Evolutionary conservation across 2,888 invertebrate species (phyloP).

Genomic region (Campoplex nolae): DNA sequence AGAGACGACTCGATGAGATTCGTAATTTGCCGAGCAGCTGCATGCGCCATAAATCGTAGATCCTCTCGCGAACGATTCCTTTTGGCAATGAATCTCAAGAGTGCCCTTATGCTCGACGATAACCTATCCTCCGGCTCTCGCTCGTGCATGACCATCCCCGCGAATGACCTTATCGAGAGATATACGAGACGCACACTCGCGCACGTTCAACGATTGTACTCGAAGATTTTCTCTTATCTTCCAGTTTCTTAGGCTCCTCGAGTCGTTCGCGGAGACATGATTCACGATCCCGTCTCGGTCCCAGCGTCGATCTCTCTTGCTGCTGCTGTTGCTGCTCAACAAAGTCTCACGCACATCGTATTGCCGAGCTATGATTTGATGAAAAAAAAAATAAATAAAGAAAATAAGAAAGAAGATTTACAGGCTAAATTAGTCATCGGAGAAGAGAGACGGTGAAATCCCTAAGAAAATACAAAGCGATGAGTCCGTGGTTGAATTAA

Average conservation of each 20-base stretch:
- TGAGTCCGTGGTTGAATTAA: constrained; percentile 46
- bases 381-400: background rate
- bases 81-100: constrained; percentile 57
- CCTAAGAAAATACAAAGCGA: constrained; percentile 15
- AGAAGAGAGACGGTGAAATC: background rate
- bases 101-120: constrained; percentile 37
- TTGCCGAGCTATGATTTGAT: constrained; percentile 7
- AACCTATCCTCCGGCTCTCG: constrained; percentile 36
- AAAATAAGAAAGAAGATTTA: constrained; percentile 1
- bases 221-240: constrained; percentile 10
- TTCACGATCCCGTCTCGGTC: constrained; percentile 28
- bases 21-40: constrained; percentile 53
- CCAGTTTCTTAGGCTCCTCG: constrained; percentile 12
- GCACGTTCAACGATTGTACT: background rate
- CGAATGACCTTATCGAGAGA: constrained; percentile 52
- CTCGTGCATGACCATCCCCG: constrained; percentile 46
- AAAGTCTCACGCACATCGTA: constrained; percentile 4
- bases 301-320: constrained; percentile 18
- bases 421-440: constrained; percentile 31
- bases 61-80: constrained; percentile 33
- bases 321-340: background rate
- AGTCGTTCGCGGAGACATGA: constrained; percentile 42
- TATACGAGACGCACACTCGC: constrained; percentile 5
- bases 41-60: constrained; percentile 32
- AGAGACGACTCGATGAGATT: constrained; percentile 58